phyloP scores from a whole-genome alignment of 2,888 invertebrate species.

The Hirtodrosophila confusa region DNA sequence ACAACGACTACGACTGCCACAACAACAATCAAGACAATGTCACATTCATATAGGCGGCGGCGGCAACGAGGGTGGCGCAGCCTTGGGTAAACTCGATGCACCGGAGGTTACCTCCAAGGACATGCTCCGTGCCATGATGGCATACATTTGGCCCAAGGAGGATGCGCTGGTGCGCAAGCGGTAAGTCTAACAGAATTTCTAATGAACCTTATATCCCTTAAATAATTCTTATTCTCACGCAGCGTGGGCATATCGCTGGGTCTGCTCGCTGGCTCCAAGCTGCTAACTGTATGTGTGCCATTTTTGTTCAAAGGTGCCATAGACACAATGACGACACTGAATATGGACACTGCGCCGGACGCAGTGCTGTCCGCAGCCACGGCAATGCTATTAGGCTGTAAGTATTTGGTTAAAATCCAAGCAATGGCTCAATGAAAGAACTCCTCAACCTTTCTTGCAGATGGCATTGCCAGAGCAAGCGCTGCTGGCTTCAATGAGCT shows the following conservation, averaged over 20 bases:
- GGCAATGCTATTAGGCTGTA: slow-evolving; percentile 94
- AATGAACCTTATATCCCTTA: neutral
- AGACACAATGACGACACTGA: slow-evolving; percentile 87
- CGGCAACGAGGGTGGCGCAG: slow-evolving; percentile 84
- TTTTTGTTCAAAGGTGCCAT: slow-evolving; percentile 97
- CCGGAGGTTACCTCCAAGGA: slow-evolving; percentile 88
- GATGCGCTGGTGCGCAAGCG: slow-evolving; percentile 82
- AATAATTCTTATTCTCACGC: slow-evolving; percentile 85
- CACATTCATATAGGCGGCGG: slow-evolving; percentile 94
- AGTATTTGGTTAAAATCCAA: slow-evolving; percentile 59
- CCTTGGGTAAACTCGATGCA: slow-evolving; percentile 87
- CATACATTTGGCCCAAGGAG: slow-evolving; percentile 98
- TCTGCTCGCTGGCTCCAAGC: slow-evolving; percentile 92
- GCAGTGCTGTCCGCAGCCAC: slow-evolving; percentile 91
- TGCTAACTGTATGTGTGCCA: slow-evolving; percentile 96
- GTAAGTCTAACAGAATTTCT: slow-evolving; percentile 41
- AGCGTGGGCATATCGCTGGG: slow-evolving; percentile 94
- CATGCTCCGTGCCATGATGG: slow-evolving; percentile 94
- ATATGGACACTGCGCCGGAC: slow-evolving; percentile 91
- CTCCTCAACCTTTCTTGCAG: slow-evolving; percentile 85
- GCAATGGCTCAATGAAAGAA: neutral
- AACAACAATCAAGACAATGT: slow-evolving; percentile 88
- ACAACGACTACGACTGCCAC: slow-evolving; percentile 47
- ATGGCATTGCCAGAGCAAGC: slow-evolving; percentile 96
- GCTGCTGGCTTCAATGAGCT: slow-evolving; percentile 98